Base-by-base conservation (phyloP, 2,888 invertebrate genomes). In the Scaptomyza cyrtandrae region DNA sequence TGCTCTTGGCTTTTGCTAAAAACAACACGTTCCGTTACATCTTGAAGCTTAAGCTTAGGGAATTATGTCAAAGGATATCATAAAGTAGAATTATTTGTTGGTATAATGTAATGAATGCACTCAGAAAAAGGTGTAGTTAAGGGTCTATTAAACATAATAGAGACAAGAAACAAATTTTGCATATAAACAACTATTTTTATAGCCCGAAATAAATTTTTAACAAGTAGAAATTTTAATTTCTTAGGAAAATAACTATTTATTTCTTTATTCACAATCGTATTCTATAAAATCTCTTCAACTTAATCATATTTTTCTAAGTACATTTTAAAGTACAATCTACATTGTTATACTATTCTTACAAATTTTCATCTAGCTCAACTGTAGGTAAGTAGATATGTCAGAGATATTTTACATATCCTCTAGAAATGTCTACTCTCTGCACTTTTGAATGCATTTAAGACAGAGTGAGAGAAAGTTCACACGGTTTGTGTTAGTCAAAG, bases 401-500 rank as follows among this genome's bases (percentile, higher is more conserved):
- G 10, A n/a, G 19, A 33, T 27, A 16, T 16, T 19, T 24, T 48
- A 9, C 48, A 19, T 29, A 44, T 14, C 19, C 19, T 6, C 0
- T n/a, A 35, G 11, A 16, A 64, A 19, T 41, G 13, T 2, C 13
- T n/a, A n/a, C 16, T 27, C 4, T 16, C 16, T 71, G 73, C 66
- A 66, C 41, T 63, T 7, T 35, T 29, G 14, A 39, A 62, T 78
- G 75, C 87, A 86, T 63, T 86, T 50, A 27, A 53, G 31, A 4
- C 6, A 33, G n/a, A 19, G 19, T 7, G 16, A 50, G 49, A 35
- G 50, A 35, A 50, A 66, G 53, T 83, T 84, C 88, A 84, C 83
- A 84, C 83, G 83, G 71, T 85, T 69, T 57, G 49, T 29, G 45
- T 33, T 68, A 27, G 48, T 53, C 61, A 37, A 41, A 33, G 33